phyloP scores from a whole-genome alignment of 1,140 invertebrate genomes.

The Heliconius melpomene region DNA sequence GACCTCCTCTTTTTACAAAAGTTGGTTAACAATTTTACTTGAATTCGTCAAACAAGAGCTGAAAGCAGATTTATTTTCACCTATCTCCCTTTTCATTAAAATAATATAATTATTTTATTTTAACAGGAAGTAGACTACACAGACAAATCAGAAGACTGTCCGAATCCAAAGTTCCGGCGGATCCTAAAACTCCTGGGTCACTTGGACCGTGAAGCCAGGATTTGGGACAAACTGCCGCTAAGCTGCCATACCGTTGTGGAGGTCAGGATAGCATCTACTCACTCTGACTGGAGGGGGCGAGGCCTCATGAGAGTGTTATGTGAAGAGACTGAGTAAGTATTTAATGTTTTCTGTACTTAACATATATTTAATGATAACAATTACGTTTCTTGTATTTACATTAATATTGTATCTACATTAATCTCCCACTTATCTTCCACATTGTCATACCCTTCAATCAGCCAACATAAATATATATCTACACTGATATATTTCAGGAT shows the following conservation, averaged over 20 bases:
- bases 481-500: background rate
- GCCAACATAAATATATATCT: too few relatives aligned
- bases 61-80: too few relatives aligned
- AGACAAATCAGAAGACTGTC: constrained; percentile 78
- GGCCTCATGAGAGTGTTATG: constrained; percentile 85
- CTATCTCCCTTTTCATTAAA: too few relatives aligned
- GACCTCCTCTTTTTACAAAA: too few relatives aligned
- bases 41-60: too few relatives aligned
- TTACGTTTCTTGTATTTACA: too few relatives aligned
- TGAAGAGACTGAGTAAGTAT: constrained; percentile 83
- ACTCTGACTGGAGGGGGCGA: constrained; percentile 83
- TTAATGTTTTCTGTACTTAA: too few relatives aligned
- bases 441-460: too few relatives aligned
- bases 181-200: constrained; percentile 83
- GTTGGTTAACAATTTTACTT: too few relatives aligned
- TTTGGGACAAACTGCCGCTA: constrained; percentile 81
- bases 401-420: too few relatives aligned
- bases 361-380: too few relatives aligned
- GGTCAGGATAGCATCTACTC: constrained; percentile 85
- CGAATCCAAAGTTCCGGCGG: constrained; percentile 83
- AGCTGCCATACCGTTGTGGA: constrained; percentile 82
- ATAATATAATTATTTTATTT: constrained; percentile 9
- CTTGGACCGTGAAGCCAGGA: constrained; percentile 81
- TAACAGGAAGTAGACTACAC: constrained; percentile 60
- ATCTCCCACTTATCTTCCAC: too few relatives aligned